Evolutionary conservation across 2,797 vertebrate genomes (phyloP), one percentile per base, ranked within the genome.

Genomic region (Sebastes reedi): DNA sequence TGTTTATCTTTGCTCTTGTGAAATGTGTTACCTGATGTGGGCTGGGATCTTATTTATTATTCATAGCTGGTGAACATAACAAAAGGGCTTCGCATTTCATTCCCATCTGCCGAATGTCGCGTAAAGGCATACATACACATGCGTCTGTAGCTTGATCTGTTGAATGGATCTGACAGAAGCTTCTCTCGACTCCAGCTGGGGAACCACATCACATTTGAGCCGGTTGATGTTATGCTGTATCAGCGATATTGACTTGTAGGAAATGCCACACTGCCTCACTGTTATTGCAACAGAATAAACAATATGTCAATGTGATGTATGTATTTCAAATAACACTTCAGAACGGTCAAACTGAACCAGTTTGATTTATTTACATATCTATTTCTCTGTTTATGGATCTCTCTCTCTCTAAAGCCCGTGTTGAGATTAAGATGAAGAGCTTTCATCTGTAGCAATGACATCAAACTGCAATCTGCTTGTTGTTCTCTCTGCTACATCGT

Each of bases 181-280:
- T 67, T 61, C 42, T 62, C 14, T 3, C 4, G 14, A 46, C 73
- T 75, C 42, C 59, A 77, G 36, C 77, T 50, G 50, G 54, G 59
- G 73, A 71, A 54, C 5, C 29, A 67, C 39, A 30, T 82, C 64
- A 22, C 77, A 67, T 74, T 55, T 54, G 69, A 87, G 72, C 73
- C 27, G 6, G 73, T 34, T 72, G 74, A 75, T 65, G 81, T 85
- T 79, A 71, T 82, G 88, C 74, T 87, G 85, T 82, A 87, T 87
- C 78, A 85, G 83, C 74, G 58, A 86, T 74, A 58, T 61, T 70
- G 78, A 88, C 81, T 80, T 62, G 60, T 88, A 77, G 73, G 82
- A 92, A 84, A 88, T 66, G 76, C 89, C 88, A 80, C 88, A 86
- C 90, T 91, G 88, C 90, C 91, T 93, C 91, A 87, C 85, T 91